phyloP scores from a whole-genome alignment of 1,140 invertebrate species.

The Adelges cooleyi region DNA sequence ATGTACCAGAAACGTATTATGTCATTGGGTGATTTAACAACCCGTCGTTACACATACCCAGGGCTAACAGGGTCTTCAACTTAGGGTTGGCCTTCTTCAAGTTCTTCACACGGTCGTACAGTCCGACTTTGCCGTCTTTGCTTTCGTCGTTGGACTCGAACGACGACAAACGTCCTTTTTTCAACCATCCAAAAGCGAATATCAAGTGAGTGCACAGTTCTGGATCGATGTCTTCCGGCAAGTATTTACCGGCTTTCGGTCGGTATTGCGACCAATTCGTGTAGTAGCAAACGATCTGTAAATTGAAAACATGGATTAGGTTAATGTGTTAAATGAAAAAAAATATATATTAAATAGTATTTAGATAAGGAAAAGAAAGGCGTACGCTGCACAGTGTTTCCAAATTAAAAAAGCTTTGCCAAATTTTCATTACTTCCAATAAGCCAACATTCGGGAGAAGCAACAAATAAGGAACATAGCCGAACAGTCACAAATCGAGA shows the following conservation, averaged over 20 bases:
- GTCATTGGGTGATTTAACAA: too few species aligned
- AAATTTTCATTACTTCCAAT: too few species aligned
- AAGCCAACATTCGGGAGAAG: too few species aligned
- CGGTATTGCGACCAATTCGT: slow-evolving; percentile 97
- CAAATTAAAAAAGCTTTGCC: too few species aligned
- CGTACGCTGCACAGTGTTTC: too few species aligned
- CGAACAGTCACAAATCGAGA: too few species aligned
- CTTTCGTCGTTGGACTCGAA: slow-evolving; percentile 88
- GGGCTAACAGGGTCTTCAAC: slow-evolving; percentile 74
- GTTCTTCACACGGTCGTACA: slow-evolving; percentile 72
- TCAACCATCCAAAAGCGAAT: slow-evolving; percentile 93
- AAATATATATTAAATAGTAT: too few species aligned
- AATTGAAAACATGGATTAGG: slow-evolving; percentile 31
- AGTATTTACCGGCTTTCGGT: slow-evolving; percentile 81
- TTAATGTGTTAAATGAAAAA: too few species aligned
- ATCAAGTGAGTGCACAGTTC: slow-evolving; percentile 92
- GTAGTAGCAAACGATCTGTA: slow-evolving; percentile 85
- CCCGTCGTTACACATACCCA: too few species aligned
- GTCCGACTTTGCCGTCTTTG: slow-evolving; percentile 77
- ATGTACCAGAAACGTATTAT: too few species aligned
- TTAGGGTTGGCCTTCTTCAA: slow-evolving; percentile 82
- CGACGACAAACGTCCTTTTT: slow-evolving; percentile 82
- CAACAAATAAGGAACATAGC: background rate
- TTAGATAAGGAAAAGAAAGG: too few species aligned
- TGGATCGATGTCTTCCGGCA: slow-evolving; percentile 88